Evolutionary conservation across 2,888 invertebrate species (phyloP).

Genomic region (Orthosia cruda): DNA sequence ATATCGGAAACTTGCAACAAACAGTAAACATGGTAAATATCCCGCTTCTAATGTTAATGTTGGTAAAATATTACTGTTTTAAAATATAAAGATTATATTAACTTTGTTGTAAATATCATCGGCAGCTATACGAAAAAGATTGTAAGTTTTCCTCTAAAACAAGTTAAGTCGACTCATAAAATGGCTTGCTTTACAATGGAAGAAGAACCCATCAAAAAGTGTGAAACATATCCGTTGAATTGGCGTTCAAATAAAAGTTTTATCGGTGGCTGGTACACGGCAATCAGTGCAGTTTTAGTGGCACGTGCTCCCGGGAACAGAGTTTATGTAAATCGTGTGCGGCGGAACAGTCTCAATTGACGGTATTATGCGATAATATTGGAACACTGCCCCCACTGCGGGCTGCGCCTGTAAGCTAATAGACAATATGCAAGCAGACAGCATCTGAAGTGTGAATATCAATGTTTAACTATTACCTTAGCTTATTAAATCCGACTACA

Average conservation of each 20-base stretch:
- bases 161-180: constrained; percentile 45
- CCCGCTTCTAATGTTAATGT: too few species aligned
- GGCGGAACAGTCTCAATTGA: constrained; percentile 78
- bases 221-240: constrained; percentile 62
- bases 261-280: constrained; percentile 61
- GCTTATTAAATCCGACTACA: constrained; percentile 33
- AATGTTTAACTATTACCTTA: constrained; percentile 30
- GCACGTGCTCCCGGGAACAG: constrained; percentile 75
- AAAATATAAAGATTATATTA: constrained; percentile 8
- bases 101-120: constrained; percentile 19
- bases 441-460: constrained; percentile 72
- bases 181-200: constrained; percentile 31
- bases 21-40: too few species aligned
- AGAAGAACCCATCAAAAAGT: constrained; percentile 45
- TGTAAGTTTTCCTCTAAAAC: constrained; percentile 37
- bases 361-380: constrained; percentile 78
- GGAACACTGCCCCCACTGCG: constrained; percentile 71
- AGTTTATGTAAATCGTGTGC: constrained; percentile 82
- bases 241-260: constrained; percentile 68
- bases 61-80: constrained; percentile 12
- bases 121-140: constrained; percentile 12
- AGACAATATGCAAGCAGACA: constrained; percentile 73
- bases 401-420: constrained; percentile 69
- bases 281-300: constrained; percentile 78
- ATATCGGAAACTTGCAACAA: too few species aligned